phyloP scores from a whole-genome alignment of 1,140 invertebrate genomes.

The Rhysida immarginata region DNA sequence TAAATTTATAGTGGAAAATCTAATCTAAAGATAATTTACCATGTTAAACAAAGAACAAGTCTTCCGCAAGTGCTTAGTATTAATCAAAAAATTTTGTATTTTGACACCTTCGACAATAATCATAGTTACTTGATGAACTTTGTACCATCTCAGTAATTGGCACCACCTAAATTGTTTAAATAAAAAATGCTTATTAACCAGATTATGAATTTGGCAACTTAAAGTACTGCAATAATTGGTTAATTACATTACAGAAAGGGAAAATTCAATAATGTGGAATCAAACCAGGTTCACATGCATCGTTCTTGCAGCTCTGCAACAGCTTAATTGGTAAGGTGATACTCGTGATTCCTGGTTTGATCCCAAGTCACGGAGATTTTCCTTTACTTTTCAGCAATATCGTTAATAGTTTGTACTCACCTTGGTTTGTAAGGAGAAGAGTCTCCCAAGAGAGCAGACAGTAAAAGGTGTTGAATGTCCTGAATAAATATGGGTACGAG shows the following conservation, averaged over 20 bases:
- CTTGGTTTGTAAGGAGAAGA: slow-evolving; percentile 38
- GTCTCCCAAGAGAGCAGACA: slow-evolving; percentile 55
- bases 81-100: slow-evolving; percentile 48
- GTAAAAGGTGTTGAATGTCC: slow-evolving; percentile 64
- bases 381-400: not conserved
- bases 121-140: slow-evolving; percentile 49
- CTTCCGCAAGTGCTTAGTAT: slow-evolving; percentile 21
- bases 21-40: not conserved
- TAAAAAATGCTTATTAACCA: slow-evolving; percentile 4
- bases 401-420: slow-evolving; percentile 16
- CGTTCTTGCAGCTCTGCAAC: not conserved
- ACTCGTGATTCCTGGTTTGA: not conserved
- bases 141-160: slow-evolving; percentile 50
- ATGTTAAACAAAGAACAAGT: not conserved
- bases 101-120: slow-evolving; percentile 62
- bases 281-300: too few relatives aligned
- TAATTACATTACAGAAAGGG: too few relatives aligned
- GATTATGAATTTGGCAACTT: not conserved
- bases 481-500: slow-evolving; percentile 46
- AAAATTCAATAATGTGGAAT: too few relatives aligned
- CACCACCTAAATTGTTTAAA: slow-evolving; percentile 54
- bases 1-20: not conserved
- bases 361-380: not conserved
- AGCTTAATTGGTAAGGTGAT: not conserved
- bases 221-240: too few relatives aligned